Evolutionary conservation across 1,140 invertebrate species (phyloP).

Genomic region (Diorhabda carinulata): DNA sequence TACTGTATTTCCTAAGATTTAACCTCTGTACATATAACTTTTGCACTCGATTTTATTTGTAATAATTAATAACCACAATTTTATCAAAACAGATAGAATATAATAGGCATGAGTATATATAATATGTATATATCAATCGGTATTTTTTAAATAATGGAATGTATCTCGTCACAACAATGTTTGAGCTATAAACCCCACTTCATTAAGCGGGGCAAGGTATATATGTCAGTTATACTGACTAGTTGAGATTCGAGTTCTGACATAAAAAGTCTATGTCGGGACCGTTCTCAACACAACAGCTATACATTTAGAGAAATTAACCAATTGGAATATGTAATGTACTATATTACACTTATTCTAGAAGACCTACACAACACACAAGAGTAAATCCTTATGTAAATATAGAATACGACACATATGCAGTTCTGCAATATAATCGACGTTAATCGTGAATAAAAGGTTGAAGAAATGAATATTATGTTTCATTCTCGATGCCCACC

Average conservation of each 20-base stretch:
- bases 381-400: conserved; percentile 47
- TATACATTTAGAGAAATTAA: conserved; percentile 50
- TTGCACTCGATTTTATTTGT: conserved; percentile 46
- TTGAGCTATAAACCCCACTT: conserved; percentile 46
- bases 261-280: conserved; percentile 22
- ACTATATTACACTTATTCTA: conserved; percentile 49
- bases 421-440: conserved; percentile 31
- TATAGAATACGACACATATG: conserved; percentile 33
- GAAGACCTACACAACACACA: conserved; percentile 49
- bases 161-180: conserved; percentile 50
- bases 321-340: conserved; percentile 47
- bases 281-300: conserved; percentile 47
- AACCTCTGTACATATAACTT: conserved; percentile 51
- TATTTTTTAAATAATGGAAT: conserved; percentile 47
- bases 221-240: conserved; percentile 34
- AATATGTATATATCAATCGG: conserved; percentile 42
- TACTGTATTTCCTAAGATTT: conserved; percentile 51
- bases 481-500: conserved; percentile 6
- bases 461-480: conserved; percentile 31
- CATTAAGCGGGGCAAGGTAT: conserved; percentile 28
- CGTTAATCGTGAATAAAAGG: conserved; percentile 33
- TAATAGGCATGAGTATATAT: conserved; percentile 46
- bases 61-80: conserved; percentile 48
- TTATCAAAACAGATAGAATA: conserved; percentile 51
- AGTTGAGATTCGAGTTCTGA: conserved; percentile 25